Base-by-base conservation (phyloP, 2,888 invertebrate genomes). In the Chrysodeixis includens region DNA sequence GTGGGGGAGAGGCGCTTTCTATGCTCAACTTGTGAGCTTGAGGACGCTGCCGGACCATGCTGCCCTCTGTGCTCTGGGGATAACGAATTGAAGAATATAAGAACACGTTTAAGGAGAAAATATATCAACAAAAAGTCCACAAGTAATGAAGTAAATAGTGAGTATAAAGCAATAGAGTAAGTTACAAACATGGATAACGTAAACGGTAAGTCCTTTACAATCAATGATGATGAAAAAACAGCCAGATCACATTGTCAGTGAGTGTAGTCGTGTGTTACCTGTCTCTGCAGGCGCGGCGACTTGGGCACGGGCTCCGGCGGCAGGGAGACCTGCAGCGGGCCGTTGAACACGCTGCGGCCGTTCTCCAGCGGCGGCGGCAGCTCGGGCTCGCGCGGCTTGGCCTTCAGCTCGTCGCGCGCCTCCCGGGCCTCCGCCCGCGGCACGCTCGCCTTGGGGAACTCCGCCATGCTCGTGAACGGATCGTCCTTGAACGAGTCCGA, bases 281-380 rank as follows among this genome's bases (percentile, higher is more conserved):
- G 94, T 90, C 92, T 90, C 56, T 93, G 90, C 4, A 93, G 81
- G 14, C 94, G 77, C 6, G 95, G 94, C 44, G 95, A 94, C 76
- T 92, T 93, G 44, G 92, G 92, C 74, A 88, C 84, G 9, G 95
- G 91, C 84, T 97, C 97, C 10, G 96, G 97, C 51, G 97, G 97
- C 82, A 97, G 89, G 65, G 96, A 95, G 54, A 97, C 97, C 79
- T 97, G 97, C 69, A 97, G 93, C 46, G 97, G 96, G 1, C 97
- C 97, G 87, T 97, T 96, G 83, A 96, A 96, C 62, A 95, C 94
- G 66, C 88, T 94, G 83, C 86, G 89, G 51, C 89, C 89, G 32
- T 83, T 89, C 66, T 79, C 75, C 57, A 78, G 76, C 68, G 62
- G 76, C 75, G 86, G 90, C 61, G 82, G 9, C 49, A 56, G 74